Evolutionary conservation across 2,888 invertebrate genomes (phyloP).

Genomic region (Drosophila neoperkinsi): DNA sequence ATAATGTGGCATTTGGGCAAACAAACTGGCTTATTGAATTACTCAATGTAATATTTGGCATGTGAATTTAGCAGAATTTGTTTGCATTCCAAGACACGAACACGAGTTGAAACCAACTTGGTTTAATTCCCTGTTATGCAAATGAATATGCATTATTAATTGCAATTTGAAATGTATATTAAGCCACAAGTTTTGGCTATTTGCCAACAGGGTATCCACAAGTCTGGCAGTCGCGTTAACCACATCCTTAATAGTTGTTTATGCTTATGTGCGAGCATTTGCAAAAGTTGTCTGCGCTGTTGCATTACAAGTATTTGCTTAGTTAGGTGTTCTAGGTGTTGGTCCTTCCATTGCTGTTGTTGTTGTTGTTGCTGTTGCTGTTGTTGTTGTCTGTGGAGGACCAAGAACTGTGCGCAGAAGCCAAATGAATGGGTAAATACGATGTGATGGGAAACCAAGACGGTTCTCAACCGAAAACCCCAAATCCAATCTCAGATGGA

Average conservation of each 20-base stretch:
- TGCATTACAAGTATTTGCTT: slow-evolving; percentile 44
- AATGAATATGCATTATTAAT: neutral
- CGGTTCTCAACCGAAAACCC: slow-evolving; percentile 1
- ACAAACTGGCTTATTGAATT: neutral
- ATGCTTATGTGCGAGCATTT: slow-evolving; percentile 26
- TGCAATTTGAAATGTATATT: neutral
- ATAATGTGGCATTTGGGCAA: neutral
- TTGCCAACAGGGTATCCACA: neutral
- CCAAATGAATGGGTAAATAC: slow-evolving; percentile 25
- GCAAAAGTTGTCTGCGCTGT: slow-evolving; percentile 21
- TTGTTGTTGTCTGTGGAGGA: neutral
- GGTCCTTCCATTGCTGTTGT: neutral
- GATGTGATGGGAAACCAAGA: slow-evolving; percentile 1
- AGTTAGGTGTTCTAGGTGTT: slow-evolving; percentile 28
- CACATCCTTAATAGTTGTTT: slow-evolving; percentile 20
- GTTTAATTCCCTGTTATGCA: neutral
- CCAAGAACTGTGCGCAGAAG: neutral
- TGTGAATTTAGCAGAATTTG: neutral
- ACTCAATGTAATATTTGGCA: neutral
- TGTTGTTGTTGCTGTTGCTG: no score
- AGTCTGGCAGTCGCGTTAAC: neutral
- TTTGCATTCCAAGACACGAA: neutral
- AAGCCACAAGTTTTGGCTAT: neutral
- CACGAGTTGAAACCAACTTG: neutral
- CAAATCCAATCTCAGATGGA: slow-evolving; percentile 44